phyloP scores from a whole-genome alignment of 2,113 vertebrate genomes.

The Campylorhamphus procurvoides region DNA sequence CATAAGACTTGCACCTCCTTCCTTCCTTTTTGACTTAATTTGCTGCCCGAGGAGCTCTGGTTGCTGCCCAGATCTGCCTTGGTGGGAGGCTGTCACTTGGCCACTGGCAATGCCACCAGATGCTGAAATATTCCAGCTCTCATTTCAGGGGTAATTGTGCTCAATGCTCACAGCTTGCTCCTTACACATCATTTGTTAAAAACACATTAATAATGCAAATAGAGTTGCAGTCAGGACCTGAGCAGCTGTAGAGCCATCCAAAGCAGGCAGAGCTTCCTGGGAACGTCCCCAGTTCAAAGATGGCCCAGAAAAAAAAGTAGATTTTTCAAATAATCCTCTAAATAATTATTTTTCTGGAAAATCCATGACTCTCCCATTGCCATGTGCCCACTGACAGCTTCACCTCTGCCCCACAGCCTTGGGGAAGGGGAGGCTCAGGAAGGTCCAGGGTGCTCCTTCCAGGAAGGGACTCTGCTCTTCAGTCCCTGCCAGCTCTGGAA shows the following conservation, averaged over 20 bases:
- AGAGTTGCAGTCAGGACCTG: not conserved
- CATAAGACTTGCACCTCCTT: fast-evolving
- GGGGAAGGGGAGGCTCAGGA: not conserved
- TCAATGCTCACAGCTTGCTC: not conserved
- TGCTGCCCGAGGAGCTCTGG: not conserved
- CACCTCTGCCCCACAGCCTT: not conserved
- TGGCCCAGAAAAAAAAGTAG: fast-evolving
- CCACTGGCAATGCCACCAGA: not conserved
- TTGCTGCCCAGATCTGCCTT: not conserved
- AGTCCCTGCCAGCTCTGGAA: not conserved
- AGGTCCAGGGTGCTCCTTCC: not conserved
- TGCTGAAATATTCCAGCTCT: not conserved
- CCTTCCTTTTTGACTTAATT: not conserved
- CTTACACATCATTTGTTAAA: not conserved
- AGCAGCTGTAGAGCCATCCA: not conserved
- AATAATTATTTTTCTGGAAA: not conserved
- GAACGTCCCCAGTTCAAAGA: fast-evolving
- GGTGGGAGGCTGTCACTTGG: not conserved
- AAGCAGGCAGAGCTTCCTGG: not conserved
- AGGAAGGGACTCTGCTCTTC: not conserved
- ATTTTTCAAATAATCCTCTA: not conserved
- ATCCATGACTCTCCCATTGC: not conserved
- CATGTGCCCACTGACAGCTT: not conserved
- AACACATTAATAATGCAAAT: not conserved
- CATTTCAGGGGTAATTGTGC: not conserved